Evolutionary conservation across 1,140 invertebrate species (phyloP).

Genomic region (Cardiocondyla obscurior): DNA sequence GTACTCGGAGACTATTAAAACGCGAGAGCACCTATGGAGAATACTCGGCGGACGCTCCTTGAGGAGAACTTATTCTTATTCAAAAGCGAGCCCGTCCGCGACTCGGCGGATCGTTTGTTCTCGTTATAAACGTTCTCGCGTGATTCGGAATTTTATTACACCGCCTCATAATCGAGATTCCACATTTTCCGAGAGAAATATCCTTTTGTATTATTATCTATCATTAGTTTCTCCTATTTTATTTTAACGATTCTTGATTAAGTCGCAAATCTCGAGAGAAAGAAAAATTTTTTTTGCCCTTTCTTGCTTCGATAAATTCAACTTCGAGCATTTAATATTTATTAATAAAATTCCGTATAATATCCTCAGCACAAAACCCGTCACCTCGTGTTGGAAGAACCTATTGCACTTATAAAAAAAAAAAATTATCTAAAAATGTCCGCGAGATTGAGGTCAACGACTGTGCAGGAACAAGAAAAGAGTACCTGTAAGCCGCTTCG

Average conservation of each 20-base stretch:
- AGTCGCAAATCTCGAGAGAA: background rate
- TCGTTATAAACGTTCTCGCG: constrained; percentile 1
- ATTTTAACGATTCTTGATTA: background rate
- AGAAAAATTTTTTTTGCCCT: background rate
- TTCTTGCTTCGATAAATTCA: background rate
- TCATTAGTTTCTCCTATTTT: background rate
- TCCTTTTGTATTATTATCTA: background rate
- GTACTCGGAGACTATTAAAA: constrained; percentile 44
- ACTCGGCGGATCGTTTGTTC: background rate
- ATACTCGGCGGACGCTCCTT: constrained; percentile 12
- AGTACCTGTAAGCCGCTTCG: background rate
- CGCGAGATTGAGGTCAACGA: constrained; percentile 16
- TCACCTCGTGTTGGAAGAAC: background rate
- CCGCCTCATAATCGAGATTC: constrained; percentile 3
- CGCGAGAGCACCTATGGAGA: constrained; percentile 20
- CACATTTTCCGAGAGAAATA: background rate
- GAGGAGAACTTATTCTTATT: constrained; percentile 40
- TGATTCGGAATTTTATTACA: background rate
- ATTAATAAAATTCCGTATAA: background rate
- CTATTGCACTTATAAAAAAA: background rate
- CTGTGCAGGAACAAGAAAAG: background rate
- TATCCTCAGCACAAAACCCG: background rate
- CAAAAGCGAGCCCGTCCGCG: background rate
- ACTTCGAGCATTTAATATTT: constrained; percentile 1
- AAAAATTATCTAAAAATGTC: constrained; percentile 29